phyloP scores from a whole-genome alignment of 2,113 vertebrate genomes.

The Sorex fumeus region DNA sequence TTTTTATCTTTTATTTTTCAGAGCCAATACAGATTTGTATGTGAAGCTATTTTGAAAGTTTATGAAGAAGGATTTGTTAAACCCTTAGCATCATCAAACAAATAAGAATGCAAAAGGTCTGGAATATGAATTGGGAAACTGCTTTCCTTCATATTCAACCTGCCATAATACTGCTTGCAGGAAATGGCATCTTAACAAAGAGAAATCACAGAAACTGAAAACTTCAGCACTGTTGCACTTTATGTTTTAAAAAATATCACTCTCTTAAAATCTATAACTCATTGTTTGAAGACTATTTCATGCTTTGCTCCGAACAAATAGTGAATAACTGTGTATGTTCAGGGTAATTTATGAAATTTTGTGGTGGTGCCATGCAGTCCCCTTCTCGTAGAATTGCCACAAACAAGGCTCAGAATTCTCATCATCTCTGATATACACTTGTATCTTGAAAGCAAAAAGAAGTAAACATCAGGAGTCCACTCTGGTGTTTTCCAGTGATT shows the following conservation, averaged over 20 bases:
- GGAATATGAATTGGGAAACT: slow-evolving; percentile 82
- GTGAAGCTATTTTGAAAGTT: slow-evolving; percentile 98
- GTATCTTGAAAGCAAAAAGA: slow-evolving; percentile 87
- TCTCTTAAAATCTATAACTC: slow-evolving; percentile 88
- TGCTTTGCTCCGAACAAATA: slow-evolving; percentile 89
- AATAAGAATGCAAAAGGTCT: slow-evolving; percentile 88
- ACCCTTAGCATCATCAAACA: slow-evolving; percentile 91
- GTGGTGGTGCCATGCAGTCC: slow-evolving; percentile 88
- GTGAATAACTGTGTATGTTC: slow-evolving; percentile 88
- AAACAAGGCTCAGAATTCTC: slow-evolving; percentile 88
- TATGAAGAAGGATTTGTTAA: slow-evolving; percentile 97
- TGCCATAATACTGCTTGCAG: slow-evolving; percentile 86
- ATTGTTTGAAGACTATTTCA: slow-evolving; percentile 88
- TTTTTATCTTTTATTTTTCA: slow-evolving; percentile 86
- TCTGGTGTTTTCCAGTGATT: slow-evolving; percentile 88
- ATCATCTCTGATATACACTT: slow-evolving; percentile 85
- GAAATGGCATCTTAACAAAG: slow-evolving; percentile 84
- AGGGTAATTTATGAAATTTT: slow-evolving; percentile 86
- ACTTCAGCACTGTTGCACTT: slow-evolving; percentile 99
- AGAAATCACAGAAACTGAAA: slow-evolving; percentile 91
- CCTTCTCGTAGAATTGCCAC: slow-evolving; percentile 88
- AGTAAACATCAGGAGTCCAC: slow-evolving; percentile 84
- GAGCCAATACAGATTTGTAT: slow-evolving; percentile 99
- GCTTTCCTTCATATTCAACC: slow-evolving; percentile 80
- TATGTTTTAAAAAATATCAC: slow-evolving; percentile 92